A percentile compares a stretch with the other conserved stretches of the same genome.
Conservation (phyloP, 2,797 vertebrate genomes). For the Hephaestus fuliginosus region DNA sequence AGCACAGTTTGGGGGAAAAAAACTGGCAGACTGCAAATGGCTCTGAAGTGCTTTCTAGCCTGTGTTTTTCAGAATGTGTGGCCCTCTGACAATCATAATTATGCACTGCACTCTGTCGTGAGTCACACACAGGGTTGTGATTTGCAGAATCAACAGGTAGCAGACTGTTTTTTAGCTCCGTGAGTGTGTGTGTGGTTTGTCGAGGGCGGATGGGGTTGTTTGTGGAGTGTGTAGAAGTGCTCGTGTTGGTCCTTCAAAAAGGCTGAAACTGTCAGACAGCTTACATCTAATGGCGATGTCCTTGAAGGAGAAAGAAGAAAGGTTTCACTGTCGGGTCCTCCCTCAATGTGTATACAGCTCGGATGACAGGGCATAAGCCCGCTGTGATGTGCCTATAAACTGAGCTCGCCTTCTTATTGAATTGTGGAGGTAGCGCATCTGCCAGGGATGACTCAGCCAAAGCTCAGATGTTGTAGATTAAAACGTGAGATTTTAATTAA, state of each 20-base stretch:
- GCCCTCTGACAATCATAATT: conserved; percentile 50
- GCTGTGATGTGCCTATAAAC: conserved; percentile 37
- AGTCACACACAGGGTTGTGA: conserved; percentile 42
- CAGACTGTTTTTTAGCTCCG: conserved; percentile 7
- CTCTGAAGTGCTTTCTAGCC: conserved; percentile 51
- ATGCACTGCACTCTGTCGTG: conserved; percentile 41
- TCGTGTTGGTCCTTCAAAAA: conserved; percentile 1
- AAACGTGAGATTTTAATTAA: conserved; percentile 59
- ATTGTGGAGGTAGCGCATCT: conserved; percentile 19
- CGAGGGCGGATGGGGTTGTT: neutral
- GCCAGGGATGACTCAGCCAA: conserved; percentile 54
- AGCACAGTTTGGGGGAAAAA: conserved; percentile 19
- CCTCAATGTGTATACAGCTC: neutral
- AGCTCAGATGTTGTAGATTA: conserved; percentile 36
- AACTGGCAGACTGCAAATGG: conserved; percentile 35
- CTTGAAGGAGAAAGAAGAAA: conserved; percentile 7
- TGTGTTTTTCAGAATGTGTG: conserved; percentile 45
- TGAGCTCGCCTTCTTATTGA: conserved; percentile 28
- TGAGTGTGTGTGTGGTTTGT: neutral
- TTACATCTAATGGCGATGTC: neutral
- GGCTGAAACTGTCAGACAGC: conserved; percentile 9
- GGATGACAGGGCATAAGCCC: conserved; percentile 23
- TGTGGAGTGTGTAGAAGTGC: neutral
- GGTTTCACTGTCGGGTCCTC: neutral
- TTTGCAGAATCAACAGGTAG: conserved; percentile 56